Conservation (phyloP, 2,888 invertebrate species). For the Gonocerus acuteangulatus region DNA sequence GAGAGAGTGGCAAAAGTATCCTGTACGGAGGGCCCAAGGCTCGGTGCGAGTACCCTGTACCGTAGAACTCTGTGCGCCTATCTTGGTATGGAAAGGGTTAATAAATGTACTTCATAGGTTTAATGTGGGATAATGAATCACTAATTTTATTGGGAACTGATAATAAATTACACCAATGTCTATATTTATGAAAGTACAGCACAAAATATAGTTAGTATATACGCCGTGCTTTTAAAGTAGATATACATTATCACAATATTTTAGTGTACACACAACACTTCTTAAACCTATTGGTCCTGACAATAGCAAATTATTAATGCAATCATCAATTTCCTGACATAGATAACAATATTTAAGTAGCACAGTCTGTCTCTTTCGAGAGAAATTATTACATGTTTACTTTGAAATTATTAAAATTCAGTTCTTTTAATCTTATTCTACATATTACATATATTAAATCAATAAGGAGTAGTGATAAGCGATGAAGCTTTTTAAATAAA, state of each 20-base stretch:
- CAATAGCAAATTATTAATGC: conserved; percentile 6
- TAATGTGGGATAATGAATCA: conserved; percentile 7
- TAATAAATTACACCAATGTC: conserved; percentile 27
- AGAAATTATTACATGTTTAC: too few relatives aligned
- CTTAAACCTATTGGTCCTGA: conserved; percentile 26
- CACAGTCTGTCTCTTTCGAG: conserved; percentile 2
- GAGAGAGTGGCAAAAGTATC: too few relatives aligned
- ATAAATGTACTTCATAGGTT: too few relatives aligned
- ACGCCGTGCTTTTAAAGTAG: conserved; percentile 12
- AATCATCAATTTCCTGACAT: conserved; percentile 1
- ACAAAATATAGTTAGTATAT: conserved; percentile 19
- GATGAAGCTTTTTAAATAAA: conserved; percentile 11
- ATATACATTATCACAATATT: conserved; percentile 23
- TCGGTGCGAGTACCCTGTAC: too few relatives aligned
- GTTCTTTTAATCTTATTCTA: neutral
- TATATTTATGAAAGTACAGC: conserved; percentile 13
- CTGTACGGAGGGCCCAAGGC: too few relatives aligned
- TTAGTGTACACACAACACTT: conserved; percentile 21
- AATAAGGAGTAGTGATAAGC: neutral
- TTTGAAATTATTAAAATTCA: neutral
- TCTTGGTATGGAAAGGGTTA: too few relatives aligned
- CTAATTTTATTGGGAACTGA: conserved; percentile 22
- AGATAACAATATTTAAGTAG: conserved; percentile 1
- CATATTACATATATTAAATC: neutral
- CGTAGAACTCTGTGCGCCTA: too few relatives aligned